phyloP scores from a whole-genome alignment of 2,113 vertebrate species.

The Verasper variegatus region DNA sequence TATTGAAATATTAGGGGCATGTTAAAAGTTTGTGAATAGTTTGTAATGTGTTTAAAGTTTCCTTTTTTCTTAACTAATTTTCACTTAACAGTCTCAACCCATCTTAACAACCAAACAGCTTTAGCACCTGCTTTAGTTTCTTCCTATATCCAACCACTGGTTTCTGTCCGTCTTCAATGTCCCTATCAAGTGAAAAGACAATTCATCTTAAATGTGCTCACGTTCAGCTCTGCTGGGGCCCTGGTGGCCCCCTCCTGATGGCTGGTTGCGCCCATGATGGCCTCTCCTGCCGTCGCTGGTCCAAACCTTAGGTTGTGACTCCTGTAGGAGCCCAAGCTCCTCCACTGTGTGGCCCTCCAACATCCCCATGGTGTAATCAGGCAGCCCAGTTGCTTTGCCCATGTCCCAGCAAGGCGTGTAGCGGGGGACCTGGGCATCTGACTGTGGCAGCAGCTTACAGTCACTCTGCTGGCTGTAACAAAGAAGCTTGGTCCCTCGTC shows the following conservation, averaged over 20 bases:
- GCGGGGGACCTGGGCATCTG: conserved; percentile 92
- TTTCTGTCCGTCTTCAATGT: background rate
- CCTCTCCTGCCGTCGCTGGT: conserved; percentile 64
- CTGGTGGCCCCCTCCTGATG: conserved; percentile 49
- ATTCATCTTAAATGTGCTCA: conserved; percentile 74
- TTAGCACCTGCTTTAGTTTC: no score
- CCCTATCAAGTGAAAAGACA: background rate
- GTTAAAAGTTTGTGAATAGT: no score
- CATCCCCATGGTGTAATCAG: conserved; percentile 83
- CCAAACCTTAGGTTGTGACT: conserved; percentile 80
- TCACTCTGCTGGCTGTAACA: conserved; percentile 89
- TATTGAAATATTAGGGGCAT: no score
- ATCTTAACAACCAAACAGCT: no score
- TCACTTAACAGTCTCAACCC: no score
- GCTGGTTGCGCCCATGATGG: conserved; percentile 67
- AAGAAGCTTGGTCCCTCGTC: conserved; percentile 87
- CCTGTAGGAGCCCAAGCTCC: conserved; percentile 81
- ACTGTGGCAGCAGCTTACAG: conserved; percentile 87
- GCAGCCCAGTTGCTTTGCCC: conserved; percentile 72
- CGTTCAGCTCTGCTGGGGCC: conserved; percentile 87
- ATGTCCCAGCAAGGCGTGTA: conserved; percentile 90
- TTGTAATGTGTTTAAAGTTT: no score
- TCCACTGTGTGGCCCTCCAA: conserved; percentile 80
- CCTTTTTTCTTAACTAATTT: no score
- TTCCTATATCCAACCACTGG: no score